Percentiles rank a stretch among this genome's conserved stretches.
Evolutionary conservation across 2,888 invertebrate species (phyloP).

Genomic region (Chrysodeixis includens): DNA sequence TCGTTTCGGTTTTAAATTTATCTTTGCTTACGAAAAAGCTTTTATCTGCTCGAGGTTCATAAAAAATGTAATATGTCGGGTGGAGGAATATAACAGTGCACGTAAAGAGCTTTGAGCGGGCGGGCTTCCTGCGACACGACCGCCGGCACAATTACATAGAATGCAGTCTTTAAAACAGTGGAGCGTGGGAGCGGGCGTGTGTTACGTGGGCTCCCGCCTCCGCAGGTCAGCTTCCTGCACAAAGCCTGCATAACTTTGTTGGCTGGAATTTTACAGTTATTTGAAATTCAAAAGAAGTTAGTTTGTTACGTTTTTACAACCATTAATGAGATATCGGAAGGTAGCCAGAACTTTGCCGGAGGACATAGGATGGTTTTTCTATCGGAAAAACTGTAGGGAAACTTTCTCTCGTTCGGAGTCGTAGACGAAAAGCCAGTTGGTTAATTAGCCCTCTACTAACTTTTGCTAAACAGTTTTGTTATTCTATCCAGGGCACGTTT

Average conservation of each 20-base stretch:
- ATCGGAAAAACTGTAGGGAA: neutral
- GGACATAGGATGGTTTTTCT: neutral
- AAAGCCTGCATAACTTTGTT: neutral
- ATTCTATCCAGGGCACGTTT: neutral
- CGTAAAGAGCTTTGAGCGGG: slow-evolving; percentile 11
- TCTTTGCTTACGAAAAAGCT: neutral
- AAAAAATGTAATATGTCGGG: slow-evolving; percentile 11
- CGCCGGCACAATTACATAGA: slow-evolving; percentile 26
- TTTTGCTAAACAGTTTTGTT: neutral
- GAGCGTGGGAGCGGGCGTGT: neutral
- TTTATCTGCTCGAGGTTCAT: slow-evolving; percentile 15
- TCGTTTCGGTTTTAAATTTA: slow-evolving; percentile 4
- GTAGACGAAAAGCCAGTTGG: neutral
- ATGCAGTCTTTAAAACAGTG: slow-evolving; percentile 19
- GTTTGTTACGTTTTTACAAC: slow-evolving; percentile 1
- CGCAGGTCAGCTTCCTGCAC: neutral
- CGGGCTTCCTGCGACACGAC: slow-evolving; percentile 24
- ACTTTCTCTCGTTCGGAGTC: neutral
- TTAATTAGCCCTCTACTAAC: neutral
- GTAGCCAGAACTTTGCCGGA: neutral
- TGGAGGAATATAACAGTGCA: slow-evolving; percentile 11
- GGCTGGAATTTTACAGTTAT: neutral
- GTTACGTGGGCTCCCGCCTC: neutral
- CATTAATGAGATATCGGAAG: neutral
- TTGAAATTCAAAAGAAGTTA: neutral